Conservation (phyloP, 23 tunicate species). For the Diplosoma virens region DNA sequence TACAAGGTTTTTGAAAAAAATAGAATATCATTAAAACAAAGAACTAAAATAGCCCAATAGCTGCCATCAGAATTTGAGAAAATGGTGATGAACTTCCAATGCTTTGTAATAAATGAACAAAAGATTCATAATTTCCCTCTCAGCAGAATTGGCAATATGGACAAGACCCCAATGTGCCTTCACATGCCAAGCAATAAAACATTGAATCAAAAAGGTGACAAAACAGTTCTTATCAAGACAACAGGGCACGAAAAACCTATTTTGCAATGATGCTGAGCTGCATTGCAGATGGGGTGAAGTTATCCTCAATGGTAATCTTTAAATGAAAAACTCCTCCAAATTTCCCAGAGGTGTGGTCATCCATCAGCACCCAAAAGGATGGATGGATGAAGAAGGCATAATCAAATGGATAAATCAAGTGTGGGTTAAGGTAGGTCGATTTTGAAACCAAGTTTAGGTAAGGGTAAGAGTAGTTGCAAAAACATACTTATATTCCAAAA, state of each 20-base stretch:
- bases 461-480: too few species aligned
- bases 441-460: too few species aligned
- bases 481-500: too few species aligned
- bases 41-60: conserved; percentile 22
- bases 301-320: conserved; percentile 21
- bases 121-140: conserved; percentile 29
- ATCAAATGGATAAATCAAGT: too few species aligned
- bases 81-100: conserved; percentile 32
- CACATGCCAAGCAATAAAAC: conserved; percentile 43
- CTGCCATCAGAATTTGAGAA: conserved; percentile 32
- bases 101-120: conserved; percentile 9
- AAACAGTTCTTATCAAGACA: conserved; percentile 32
- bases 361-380: conserved; percentile 41
- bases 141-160: conserved; percentile 30
- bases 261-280: conserved; percentile 17
- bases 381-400: conserved; percentile 37
- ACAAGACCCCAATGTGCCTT: conserved; percentile 39
- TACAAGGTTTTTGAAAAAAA: conserved; percentile 33
- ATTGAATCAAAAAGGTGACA: conserved; percentile 16
- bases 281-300: conserved; percentile 5
- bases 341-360: conserved; percentile 35
- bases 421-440: too few species aligned
- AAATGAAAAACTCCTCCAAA: conserved; percentile 9
- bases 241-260: conserved; percentile 42
- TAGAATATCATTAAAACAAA: conserved; percentile 27